Evolutionary conservation across 2,113 vertebrate species (phyloP).

Genomic region (Syngnathus typhle): DNA sequence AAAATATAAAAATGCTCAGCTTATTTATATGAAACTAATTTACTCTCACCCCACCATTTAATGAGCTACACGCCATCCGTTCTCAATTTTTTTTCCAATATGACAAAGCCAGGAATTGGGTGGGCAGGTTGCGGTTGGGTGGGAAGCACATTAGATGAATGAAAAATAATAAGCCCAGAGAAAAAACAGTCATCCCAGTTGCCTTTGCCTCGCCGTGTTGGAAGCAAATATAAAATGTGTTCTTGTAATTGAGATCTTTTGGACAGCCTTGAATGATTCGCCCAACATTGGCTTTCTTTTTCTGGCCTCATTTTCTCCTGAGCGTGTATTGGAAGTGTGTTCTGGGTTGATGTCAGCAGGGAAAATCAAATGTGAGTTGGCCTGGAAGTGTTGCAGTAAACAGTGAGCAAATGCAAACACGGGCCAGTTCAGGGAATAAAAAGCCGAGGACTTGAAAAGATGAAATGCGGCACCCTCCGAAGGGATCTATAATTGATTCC

Average conservation of each 20-base stretch:
- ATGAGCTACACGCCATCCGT: conserved; percentile 55
- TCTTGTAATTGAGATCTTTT: conserved; percentile 65
- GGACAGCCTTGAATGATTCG: conserved; percentile 65
- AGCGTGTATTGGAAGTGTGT: conserved; percentile 47
- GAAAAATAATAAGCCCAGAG: conserved; percentile 70
- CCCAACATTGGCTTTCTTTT: conserved; percentile 40
- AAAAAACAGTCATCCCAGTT: conserved; percentile 65
- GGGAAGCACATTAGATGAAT: conserved; percentile 68
- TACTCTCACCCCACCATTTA: conserved; percentile 17
- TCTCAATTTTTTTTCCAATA: conserved; percentile 60
- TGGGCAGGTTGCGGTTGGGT: conserved; percentile 51
- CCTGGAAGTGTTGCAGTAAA: conserved; percentile 69
- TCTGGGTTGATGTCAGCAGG: conserved; percentile 56
- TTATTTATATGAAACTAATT: not conserved
- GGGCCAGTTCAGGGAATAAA: conserved; percentile 62
- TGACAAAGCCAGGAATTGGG: conserved; percentile 46
- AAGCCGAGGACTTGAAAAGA: conserved; percentile 52
- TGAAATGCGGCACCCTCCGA: conserved; percentile 49
- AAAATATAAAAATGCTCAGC: conserved; percentile 59
- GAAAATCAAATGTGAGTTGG: conserved; percentile 64
- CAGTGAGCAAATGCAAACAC: conserved; percentile 60
- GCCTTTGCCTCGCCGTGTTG: conserved; percentile 57
- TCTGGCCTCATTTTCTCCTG: conserved; percentile 60
- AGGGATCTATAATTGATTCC: conserved; percentile 62
- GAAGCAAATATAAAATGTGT: conserved; percentile 65